A percentile compares a stretch with the other conserved stretches of the same genome.
phyloP scores from a whole-genome alignment of 2,113 vertebrate species.

The Callipepla squamata region DNA sequence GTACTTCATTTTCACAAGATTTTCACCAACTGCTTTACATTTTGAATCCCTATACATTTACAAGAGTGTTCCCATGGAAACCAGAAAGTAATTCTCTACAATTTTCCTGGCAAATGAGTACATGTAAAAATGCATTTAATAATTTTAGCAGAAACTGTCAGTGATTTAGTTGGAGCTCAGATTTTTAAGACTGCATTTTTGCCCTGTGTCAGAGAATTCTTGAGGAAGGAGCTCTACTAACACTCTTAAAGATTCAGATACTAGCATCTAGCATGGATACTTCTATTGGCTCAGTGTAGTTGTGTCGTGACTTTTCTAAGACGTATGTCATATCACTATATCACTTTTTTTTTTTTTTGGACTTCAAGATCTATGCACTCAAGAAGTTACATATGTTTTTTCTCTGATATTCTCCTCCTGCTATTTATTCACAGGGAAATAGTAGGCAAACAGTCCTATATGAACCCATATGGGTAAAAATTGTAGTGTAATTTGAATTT shows the following conservation, averaged over 20 bases:
- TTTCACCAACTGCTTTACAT: constrained; percentile 69
- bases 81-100: constrained; percentile 66
- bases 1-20: constrained; percentile 67
- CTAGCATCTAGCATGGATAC: background rate
- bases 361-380: background rate
- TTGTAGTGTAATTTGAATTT: background rate
- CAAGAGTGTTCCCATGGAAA: constrained; percentile 76
- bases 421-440: background rate
- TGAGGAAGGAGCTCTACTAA: background rate
- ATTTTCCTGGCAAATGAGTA: constrained; percentile 53
- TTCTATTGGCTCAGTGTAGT: background rate
- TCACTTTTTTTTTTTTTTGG: background rate
- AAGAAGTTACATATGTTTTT: background rate
- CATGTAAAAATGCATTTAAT: constrained; percentile 64
- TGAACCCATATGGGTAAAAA: background rate
- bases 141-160: constrained; percentile 7
- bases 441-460: background rate
- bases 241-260: background rate
- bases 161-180: background rate
- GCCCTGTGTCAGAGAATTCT: background rate
- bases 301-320: background rate
- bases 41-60: constrained; percentile 70
- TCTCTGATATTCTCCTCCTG: background rate
- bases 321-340: background rate
- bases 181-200: background rate